Base-by-base conservation (phyloP, 2,888 invertebrate genomes). In the Anodontia alba region DNA sequence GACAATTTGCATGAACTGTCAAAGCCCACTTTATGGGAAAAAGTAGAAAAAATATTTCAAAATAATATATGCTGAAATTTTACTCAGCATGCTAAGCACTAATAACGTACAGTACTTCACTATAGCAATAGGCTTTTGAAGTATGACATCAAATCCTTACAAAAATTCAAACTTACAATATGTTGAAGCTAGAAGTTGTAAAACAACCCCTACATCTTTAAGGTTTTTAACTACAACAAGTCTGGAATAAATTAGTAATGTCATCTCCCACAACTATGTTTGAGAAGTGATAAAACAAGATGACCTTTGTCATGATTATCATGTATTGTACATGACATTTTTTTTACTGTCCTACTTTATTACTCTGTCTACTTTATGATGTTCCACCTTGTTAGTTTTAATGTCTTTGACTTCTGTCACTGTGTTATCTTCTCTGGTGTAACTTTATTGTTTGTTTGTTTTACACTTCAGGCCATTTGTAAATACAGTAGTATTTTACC, bases 301-400 rank as follows among this genome's bases (percentile, higher is more conserved):
- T 46, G 46, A 46, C 46, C 46, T 46, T 46, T 46, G 46, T 46
- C 46, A 46, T 46, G 46, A 46, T 46, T 20, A 46, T 46, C 46
- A 46, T 46, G 46, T 46, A 46, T 46, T 20, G 46, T 46, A 46
- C 15, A 46, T 20, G 46, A 46, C 46, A 46, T 46, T 46, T 20
- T n/a, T 46, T 20, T 46, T 46, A 46, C 46, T 46, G 38, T 46
- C 17, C 46, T 17, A 46, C 46, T 46, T 46, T 46, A 46, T 46
- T 46, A 46, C 46, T 46, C n/a, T 46, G 46, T 46, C 46, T 46
- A 20, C 10, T 46, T 46, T 46, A 46, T 46, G 15, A 46, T 8
- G 8, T 62, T 62, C 23, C 62, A 62, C 2, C 62, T 62, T 62
- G 62, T 62, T 62, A 62, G 62, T 20, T 62, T 62, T 62, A n/a